Base-by-base conservation (phyloP, 2,797 vertebrate genomes). In the Gallirallus australis region DNA sequence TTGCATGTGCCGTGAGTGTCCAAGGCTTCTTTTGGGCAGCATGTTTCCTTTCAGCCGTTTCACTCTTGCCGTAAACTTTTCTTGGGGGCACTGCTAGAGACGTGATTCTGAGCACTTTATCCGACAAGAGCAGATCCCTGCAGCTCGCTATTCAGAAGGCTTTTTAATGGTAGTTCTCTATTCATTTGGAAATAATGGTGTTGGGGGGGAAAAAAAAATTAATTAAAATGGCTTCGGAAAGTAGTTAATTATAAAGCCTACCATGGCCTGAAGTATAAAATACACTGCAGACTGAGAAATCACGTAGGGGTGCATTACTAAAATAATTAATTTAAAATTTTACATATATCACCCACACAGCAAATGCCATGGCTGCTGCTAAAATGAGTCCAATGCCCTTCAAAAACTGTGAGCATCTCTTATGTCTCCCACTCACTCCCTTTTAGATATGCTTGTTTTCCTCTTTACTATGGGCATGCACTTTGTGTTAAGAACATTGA, bases 251-350 rank as follows among this genome's bases (percentile, higher is more conserved):
- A 94, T 95, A 93, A 94, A 94, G 68, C n/a, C 75, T 91, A 86
- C 82, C 72, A 64, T 95, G 81, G 86, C 86, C 93, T 96, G 94
- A 82, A 97, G 90, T 96, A 66, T 73, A 85, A 91, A 95, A 96
- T 86, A 59, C 82, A 61, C 76, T 77, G 70, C 52, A 75, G 78
- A 52, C 79, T 93, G 95, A 82, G 86, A 90, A 97, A 96, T 92
- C 90, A 37, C 7, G 83, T 92, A 93, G 75, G 95, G 86, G 71
- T 93, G 61, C 86, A 90, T 94, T 95, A 95, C 81, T 90, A 87
- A 96, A 96, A 96, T 94, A 95, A 96, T 95, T 97, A 90, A 96
- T 93, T 86, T 82, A 45, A 83, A 85, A 87, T 94, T 96, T 95
- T 94, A 84, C 81, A 88, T 96, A 54, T 68, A 91, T 96, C 92